A percentile compares a stretch with the other conserved stretches of the same genome.
Evolutionary conservation across 2,888 invertebrate species (phyloP).

Genomic region (Volucella bombylans): DNA sequence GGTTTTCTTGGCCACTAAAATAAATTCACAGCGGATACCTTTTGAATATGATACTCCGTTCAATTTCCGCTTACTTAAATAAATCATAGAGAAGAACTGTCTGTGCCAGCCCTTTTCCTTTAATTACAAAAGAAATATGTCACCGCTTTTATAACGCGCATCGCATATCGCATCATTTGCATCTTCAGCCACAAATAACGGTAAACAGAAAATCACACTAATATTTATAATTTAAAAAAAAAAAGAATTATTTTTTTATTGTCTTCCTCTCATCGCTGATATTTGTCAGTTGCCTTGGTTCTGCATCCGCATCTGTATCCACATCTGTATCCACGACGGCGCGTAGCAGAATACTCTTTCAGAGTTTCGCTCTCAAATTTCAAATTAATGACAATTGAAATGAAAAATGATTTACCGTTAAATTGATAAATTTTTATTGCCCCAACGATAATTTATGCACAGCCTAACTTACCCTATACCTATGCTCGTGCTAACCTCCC

Average conservation of each 20-base stretch:
- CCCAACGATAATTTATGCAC: slow-evolving; percentile 58
- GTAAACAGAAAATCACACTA: slow-evolving; percentile 49
- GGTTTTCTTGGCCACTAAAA: too few relatives aligned
- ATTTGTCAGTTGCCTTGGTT: slow-evolving; percentile 5
- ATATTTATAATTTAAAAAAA: slow-evolving; percentile 55
- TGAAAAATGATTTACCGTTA: slow-evolving; percentile 68
- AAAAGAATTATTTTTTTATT: slow-evolving; percentile 31
- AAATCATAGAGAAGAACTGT: too few relatives aligned
- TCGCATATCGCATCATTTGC: slow-evolving; percentile 40
- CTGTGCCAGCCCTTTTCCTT: not conserved
- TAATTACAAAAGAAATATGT: slow-evolving; percentile 8
- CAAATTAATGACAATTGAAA: slow-evolving; percentile 72
- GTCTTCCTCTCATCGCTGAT: slow-evolving; percentile 25
- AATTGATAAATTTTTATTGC: slow-evolving; percentile 70
- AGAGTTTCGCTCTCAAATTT: slow-evolving; percentile 58
- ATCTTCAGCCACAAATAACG: slow-evolving; percentile 35
- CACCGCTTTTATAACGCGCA: not conserved
- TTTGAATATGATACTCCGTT: too few relatives aligned
- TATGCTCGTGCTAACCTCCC: not conserved
- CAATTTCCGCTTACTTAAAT: too few relatives aligned
- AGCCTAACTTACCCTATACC: not conserved
- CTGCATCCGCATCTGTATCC: not conserved
- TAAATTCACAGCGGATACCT: too few relatives aligned
- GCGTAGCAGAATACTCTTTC: not conserved
- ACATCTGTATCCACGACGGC: too few relatives aligned